These are phyloP conservation scores for Cyclura pinguis DNA, from an alignment of 2,797 vertebrate species.

Conservation along the genomic window DNA sequence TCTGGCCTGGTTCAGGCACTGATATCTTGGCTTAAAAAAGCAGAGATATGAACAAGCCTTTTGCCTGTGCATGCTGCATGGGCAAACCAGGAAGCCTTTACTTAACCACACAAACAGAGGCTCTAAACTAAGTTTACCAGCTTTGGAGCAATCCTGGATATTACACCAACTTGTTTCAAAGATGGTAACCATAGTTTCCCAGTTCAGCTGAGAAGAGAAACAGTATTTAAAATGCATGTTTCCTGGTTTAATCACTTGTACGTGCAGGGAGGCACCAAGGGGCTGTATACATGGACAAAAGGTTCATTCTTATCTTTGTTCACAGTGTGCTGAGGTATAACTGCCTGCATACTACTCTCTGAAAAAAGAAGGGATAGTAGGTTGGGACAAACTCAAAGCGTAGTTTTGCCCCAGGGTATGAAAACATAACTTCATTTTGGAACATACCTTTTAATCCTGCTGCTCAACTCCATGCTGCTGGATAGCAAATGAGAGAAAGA, in stretches of 20 bases:
- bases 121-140: not conserved
- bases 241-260: not conserved
- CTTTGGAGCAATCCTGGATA: not conserved
- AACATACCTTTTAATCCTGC: conserved; percentile 82
- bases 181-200: not conserved
- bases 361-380: conserved; percentile 37
- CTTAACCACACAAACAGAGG: not conserved
- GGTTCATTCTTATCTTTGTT: not conserved
- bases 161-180: not conserved
- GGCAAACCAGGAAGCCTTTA: not conserved
- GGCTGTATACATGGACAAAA: not conserved
- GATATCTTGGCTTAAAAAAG: not conserved
- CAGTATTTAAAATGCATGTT: not conserved
- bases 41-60: not conserved
- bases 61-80: not conserved
- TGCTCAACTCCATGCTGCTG: conserved; percentile 68
- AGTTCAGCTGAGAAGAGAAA: not conserved
- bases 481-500: conserved; percentile 69
- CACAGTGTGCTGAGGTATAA: not conserved
- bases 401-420: conserved; percentile 58
- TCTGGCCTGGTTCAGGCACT: not conserved
- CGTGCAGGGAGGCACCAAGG: not conserved
- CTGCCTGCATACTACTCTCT: conserved; percentile 18
- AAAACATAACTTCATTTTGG: conserved; percentile 62
- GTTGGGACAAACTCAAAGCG: conserved; percentile 60